Base-by-base conservation (phyloP, 2,113 vertebrate species). In the Indicator maculatus region DNA sequence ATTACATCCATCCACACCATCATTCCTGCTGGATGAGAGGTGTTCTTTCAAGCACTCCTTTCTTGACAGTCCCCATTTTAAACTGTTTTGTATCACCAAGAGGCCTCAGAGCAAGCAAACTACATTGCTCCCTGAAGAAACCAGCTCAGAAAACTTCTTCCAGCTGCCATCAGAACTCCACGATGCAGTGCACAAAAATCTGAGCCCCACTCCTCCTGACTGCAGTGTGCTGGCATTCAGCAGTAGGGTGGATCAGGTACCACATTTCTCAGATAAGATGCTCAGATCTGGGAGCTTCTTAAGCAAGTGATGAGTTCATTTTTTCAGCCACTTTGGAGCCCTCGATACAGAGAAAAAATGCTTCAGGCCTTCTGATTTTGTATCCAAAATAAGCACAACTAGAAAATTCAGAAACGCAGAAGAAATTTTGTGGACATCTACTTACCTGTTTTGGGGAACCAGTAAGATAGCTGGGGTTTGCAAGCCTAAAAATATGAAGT, bases 1-100 rank as follows among this genome's bases (percentile, higher is more conserved):
- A 16, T 76, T n/a, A 45, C 0, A 0, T 76, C 50, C 24, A 36
- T 6, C 16, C 1, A 5, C 20, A 74, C 21, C 56, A 85, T 47
- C 19, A 41, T 10, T 31, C 12, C 16, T 5, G 47, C 26, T 30
- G 30, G 36, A 85, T 52, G 23, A 91, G 30, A 8, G 13, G 10
- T 44, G 8, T 21, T 88, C n/a, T 83, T 80, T 70, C 24, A 80
- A 85, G 24, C 1, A 0, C 12, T 77, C 5, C 36, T 36, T 45
- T 82, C 44, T 31, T 67, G 16, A 53, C 19, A 39, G n/a, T 30
- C 24, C 33, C 9, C 26, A 24, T 72, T 89, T 89, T 58, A 39
- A 5, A 21, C 21, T 21, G 19, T 27, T 93, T 80, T 45, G 17
- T 33, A 88, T 71, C 56, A 70, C 19, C 45, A 77, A 77, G 41